Conservation (phyloP, 2,113 vertebrate species). For the Ranitomeya imitator region DNA sequence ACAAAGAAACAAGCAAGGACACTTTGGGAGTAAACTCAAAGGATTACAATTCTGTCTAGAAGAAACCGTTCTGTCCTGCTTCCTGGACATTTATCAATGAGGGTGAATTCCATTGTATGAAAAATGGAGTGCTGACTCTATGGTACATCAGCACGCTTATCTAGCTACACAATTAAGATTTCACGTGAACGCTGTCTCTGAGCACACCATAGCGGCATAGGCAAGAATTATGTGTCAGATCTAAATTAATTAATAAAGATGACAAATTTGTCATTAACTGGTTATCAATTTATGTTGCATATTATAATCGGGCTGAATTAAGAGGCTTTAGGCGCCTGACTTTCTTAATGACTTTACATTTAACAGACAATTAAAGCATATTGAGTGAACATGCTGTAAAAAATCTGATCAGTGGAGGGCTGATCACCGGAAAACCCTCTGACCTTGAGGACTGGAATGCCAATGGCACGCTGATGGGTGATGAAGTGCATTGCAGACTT, state of each 20-base stretch:
- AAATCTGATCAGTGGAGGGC: too few relatives aligned
- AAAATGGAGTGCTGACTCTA: slow-evolving; percentile 31
- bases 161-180: neutral
- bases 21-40: slow-evolving; percentile 66
- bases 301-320: too few relatives aligned
- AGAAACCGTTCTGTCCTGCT: slow-evolving; percentile 46
- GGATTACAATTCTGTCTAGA: slow-evolving; percentile 52
- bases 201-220: neutral
- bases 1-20: slow-evolving; percentile 78
- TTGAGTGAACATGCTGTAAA: too few relatives aligned
- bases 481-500: too few relatives aligned
- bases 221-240: neutral
- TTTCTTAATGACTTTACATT: too few relatives aligned
- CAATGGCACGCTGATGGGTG: too few relatives aligned
- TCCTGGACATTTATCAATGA: slow-evolving; percentile 53
- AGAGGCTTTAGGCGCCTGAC: too few relatives aligned
- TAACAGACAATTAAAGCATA: too few relatives aligned
- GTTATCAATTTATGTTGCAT: neutral
- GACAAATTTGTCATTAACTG: neutral
- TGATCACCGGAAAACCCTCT: too few relatives aligned
- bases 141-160: slow-evolving; percentile 5
- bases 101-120: slow-evolving; percentile 28
- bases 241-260: neutral
- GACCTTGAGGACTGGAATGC: too few relatives aligned
- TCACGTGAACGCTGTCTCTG: slow-evolving; percentile 7